Conservation (phyloP, 2,797 vertebrate genomes). For the Acridotheres tristis region DNA sequence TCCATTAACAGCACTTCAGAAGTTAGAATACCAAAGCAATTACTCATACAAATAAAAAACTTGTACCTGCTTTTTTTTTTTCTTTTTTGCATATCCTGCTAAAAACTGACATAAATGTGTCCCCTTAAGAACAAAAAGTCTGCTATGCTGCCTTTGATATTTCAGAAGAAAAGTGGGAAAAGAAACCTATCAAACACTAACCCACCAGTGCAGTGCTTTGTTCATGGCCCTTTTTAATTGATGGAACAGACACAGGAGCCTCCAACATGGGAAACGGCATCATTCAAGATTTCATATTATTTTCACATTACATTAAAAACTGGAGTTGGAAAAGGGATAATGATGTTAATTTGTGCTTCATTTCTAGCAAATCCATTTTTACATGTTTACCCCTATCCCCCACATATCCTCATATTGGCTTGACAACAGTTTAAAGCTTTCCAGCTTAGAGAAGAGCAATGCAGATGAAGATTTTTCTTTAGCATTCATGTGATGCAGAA, state of each 20-base stretch:
- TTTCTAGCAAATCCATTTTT: conserved; percentile 21
- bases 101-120: neutral
- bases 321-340: neutral
- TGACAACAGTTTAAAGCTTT: conserved; percentile 36
- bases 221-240: neutral
- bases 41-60: conserved; percentile 23
- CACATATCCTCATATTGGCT: neutral
- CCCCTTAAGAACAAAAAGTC: neutral
- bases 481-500: conserved; percentile 42
- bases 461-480: neutral
- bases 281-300: neutral
- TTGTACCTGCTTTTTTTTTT: neutral
- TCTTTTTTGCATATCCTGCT: neutral
- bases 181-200: neutral
- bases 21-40: conserved; percentile 30
- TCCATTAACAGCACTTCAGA: conserved; percentile 27
- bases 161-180: conserved; percentile 15
- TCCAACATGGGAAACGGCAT: neutral
- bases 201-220: neutral
- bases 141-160: neutral
- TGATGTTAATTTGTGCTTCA: conserved; percentile 1
- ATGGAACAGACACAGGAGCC: neutral
- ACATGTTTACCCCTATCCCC: neutral
- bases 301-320: conserved; percentile 11
- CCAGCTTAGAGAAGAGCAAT: conserved; percentile 11